These are phyloP conservation scores for Popillia japonica DNA, from an alignment of 1,140 invertebrate species.

Conservation along the genomic window DNA sequence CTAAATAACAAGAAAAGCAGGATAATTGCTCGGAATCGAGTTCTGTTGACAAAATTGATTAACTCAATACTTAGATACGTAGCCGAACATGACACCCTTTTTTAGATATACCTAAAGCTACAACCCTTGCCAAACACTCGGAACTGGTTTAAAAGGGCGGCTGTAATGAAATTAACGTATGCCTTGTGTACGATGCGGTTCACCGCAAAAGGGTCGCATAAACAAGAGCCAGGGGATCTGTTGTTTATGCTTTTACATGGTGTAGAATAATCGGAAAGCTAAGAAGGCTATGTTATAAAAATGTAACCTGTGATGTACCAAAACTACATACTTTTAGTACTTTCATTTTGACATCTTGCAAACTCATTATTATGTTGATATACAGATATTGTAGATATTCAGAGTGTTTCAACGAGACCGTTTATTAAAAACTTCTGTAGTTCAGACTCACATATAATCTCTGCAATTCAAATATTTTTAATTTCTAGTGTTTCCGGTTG, in stretches of 20 bases:
- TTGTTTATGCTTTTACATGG: not conserved
- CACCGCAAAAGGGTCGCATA: constrained; percentile 8
- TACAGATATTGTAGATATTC: too few species aligned
- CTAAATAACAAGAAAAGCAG: not conserved
- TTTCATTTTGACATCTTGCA: too few species aligned
- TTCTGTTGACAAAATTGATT: constrained; percentile 11
- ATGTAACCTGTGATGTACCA: too few species aligned
- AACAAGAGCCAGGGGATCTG: not conserved
- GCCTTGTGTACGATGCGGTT: not conserved
- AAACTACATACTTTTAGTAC: too few species aligned
- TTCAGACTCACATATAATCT: too few species aligned
- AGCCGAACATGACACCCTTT: not conserved
- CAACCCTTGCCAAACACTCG: not conserved
- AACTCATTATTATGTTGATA: too few species aligned
- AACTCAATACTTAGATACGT: not conserved
- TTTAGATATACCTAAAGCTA: not conserved
- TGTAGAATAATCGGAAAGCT: not conserved
- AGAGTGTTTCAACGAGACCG: too few species aligned
- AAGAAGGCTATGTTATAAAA: not conserved
- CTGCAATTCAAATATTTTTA: too few species aligned
- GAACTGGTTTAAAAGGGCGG: not conserved
- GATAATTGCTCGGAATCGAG: not conserved
- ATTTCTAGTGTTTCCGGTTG: too few species aligned
- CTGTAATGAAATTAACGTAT: constrained; percentile 11
- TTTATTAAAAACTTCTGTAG: too few species aligned